A percentile compares a stretch with the other conserved stretches of the same genome.
These are phyloP conservation scores for Brachionus asplanchnoidis DNA, from an alignment of 1,140 invertebrate genomes.

Conservation along the genomic window DNA sequence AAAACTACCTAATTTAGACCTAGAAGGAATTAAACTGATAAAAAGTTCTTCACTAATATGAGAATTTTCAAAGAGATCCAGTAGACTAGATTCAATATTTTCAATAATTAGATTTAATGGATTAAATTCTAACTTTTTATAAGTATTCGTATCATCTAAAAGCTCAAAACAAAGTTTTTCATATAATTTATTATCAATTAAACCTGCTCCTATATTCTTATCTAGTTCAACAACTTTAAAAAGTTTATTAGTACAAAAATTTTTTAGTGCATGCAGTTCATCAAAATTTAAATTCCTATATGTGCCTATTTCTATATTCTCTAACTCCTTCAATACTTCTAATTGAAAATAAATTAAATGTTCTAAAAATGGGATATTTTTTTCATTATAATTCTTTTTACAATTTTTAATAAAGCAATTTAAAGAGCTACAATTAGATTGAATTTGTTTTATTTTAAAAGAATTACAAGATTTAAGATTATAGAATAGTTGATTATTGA, in stretches of 20 bases:
- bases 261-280: not conserved
- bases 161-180: not conserved
- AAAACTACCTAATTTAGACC: not conserved
- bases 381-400: not conserved
- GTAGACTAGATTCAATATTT: not conserved
- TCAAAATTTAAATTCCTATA: not conserved
- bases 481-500: not conserved
- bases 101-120: not conserved
- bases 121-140: not conserved
- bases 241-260: not conserved
- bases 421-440: not conserved
- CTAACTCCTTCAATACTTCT: slow-evolving; percentile 1
- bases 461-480: not conserved
- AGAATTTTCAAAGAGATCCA: not conserved
- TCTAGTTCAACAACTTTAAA: slow-evolving; percentile 5
- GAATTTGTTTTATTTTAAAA: not conserved
- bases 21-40: not conserved
- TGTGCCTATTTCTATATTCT: not conserved
- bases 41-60: not conserved
- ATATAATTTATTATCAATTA: slow-evolving; percentile 13
- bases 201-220: slow-evolving; percentile 8
- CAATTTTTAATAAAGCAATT: not conserved
- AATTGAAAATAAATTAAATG: slow-evolving; percentile 9
- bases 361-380: slow-evolving; percentile 11
- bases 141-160: not conserved